Base-by-base conservation (phyloP, 1,140 invertebrate genomes). In the Asbolus verrucosus region DNA sequence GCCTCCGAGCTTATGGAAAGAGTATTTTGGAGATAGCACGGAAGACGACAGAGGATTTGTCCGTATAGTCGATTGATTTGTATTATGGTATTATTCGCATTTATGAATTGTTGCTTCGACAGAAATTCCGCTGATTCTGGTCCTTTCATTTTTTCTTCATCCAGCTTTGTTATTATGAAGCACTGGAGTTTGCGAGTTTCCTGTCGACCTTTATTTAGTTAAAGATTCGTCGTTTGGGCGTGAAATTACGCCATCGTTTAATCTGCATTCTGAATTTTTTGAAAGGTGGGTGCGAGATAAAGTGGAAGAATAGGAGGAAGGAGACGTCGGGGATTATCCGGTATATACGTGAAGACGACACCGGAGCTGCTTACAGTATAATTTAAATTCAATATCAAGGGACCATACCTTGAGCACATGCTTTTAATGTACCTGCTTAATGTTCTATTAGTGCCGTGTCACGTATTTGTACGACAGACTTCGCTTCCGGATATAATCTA, bases 381-480 rank as follows among this genome's bases (percentile, higher is more conserved):
- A 63, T 63, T 63, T 63, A 63, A 54, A 54, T 54, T 54, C 46
- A 54, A 54, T 54, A 54, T 54, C 46, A 27, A 30, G 46, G 21
- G 46, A 54, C 46, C 46, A 54, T 54, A 54, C 46, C 46, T 54
- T 54, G 46, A 54, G 16, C 31, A 62, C 60, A 41, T 62, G 61
- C 61, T 43, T 38, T 63, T 63, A 63, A 63, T 63, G 61, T 38
- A 63, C 31, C 27, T 63, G 33, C 33, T 38, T 63, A 63, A 63
- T 39, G 61, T 63, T 13, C 61, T 39, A 63, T 63, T 63, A 63
- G 61, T 63, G 61, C 61, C 18, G 31, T 43, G 33, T 63, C 61
- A 63, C 61, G 61, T 63, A 63, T 63, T 63, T 63, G 61, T 54
- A 54, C 24, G 21, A 54, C 46, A 54, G 46, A 54, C 46, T 54